Evolutionary conservation across 2,888 invertebrate genomes (phyloP), one percentile per base, ranked within the genome.

Genomic region (Orchesella flavescens): DNA sequence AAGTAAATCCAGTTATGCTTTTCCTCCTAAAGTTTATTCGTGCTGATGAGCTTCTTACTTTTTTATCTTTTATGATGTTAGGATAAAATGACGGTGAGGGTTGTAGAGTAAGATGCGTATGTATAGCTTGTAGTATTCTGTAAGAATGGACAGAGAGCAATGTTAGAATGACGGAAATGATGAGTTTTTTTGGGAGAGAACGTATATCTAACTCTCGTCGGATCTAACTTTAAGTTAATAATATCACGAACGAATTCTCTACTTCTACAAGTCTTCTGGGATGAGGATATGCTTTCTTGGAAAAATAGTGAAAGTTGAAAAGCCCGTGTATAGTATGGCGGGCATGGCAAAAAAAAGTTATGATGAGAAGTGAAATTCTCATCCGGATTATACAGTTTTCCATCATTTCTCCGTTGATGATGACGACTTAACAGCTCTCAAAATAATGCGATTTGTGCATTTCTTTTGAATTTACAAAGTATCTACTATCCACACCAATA

Each of bases 161-260:
- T 57, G 72, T 59, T 17, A 19, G 43, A 57, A 43, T 71, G 71
- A 65, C 65, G 24, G 61, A 63, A 63, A 61, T 72, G 59, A 49
- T 61, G 61, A 49, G 34, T 34, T 34, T 34, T 34, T 34, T n/a
- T n/a, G n/a, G 19, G 57, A 17, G 9, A 57, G 57, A 17, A 10
- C 17, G 34, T 55, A 55, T n/a, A n/a, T n/a, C n/a, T n/a, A n/a
- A n/a, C n/a, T n/a, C n/a, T n/a, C n/a, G n/a, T n/a, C n/a, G n/a
- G n/a, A n/a, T 34, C 34, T 17, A 57, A 57, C 57, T 57, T 57
- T 57, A 57, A 57, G 57, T 57, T n/a, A 57, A 57, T 57, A 19
- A 53, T 53, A 53, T 53, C 53, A 53, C 53, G 57, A 34, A 53
- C 53, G 57, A 34, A 34, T 34, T 7, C 34, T 34, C 34, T 34